Evolutionary conservation across 2,797 vertebrate genomes (phyloP).

Genomic region (Chiroxiphia lanceolata): DNA sequence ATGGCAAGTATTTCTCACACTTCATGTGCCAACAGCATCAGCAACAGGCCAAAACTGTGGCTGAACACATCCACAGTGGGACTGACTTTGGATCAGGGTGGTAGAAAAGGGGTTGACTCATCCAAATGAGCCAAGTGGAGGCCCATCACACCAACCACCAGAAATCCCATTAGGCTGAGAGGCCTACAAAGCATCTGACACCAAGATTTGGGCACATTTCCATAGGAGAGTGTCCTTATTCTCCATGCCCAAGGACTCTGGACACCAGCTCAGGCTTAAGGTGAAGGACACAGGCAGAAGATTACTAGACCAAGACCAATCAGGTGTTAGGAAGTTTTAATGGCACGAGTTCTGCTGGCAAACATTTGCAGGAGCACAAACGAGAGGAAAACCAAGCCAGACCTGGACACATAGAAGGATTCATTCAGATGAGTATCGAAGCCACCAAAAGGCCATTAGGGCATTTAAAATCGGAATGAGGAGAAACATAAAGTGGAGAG

Average conservation of each 20-base stretch:
- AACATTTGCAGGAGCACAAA: rapidly evolving
- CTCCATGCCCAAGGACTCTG: background rate
- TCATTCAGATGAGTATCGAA: background rate
- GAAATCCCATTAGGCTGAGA: background rate
- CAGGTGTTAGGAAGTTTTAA: background rate
- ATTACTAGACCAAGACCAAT: background rate
- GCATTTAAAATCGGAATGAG: background rate
- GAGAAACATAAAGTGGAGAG: background rate
- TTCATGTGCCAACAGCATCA: background rate
- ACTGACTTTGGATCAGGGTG: background rate
- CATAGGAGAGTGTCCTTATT: background rate
- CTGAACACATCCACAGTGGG: background rate
- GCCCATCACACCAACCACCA: background rate
- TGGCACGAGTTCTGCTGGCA: background rate
- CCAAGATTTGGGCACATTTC: background rate
- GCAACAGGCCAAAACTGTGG: background rate
- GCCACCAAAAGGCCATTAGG: background rate
- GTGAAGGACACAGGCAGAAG: background rate
- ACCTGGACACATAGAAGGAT: rapidly evolving
- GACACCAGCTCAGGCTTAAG: background rate
- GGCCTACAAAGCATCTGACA: background rate
- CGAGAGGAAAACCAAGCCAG: background rate
- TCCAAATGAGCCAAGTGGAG: background rate
- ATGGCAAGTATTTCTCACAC: background rate
- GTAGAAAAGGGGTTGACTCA: background rate